Base-by-base conservation (phyloP, 2,797 vertebrate species). In the Mallotus villosus region DNA sequence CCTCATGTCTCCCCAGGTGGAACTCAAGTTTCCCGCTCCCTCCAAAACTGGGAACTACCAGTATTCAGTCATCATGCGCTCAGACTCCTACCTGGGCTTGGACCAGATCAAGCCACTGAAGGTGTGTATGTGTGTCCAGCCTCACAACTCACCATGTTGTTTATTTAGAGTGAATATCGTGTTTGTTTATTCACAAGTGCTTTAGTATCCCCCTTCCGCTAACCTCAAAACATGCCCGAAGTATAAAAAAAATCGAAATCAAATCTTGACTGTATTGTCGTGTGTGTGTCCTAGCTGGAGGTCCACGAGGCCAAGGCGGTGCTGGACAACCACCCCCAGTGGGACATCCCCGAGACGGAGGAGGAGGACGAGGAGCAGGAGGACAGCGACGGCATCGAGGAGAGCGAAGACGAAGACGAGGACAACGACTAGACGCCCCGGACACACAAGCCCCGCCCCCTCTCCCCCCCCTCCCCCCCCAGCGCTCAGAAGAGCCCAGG, bases 311-410 rank as follows among this genome's bases (percentile, higher is more conserved):
- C 98, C 73, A 99, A 98, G 87, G 97, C 96, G 79, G 94, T 99
- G 89, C 85, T 96, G 88, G 98, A 99, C 90, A 98, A 98, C 90
- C 98, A 99, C 80, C 98, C 98, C 0, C 98, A 99, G 63, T 99
- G 98, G 98, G 98, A 99, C 87, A 97, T 97, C 88, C 95, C 94
- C 0, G 94, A 95, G 89, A 95, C 96, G 1, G 95, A 98, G 88
- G 98, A 99, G 81, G 97, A 97, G 64, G 98, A 99, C 67, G 98
- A 98, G 87, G 98, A 98, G 92, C 97, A 98, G 86, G 97, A 98
- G 80, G 98, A 99, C 91, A 99, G 97, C 0, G 98, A 99, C 49
- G 97, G 97, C 83, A 99, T 99, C 77, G 98, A 99, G 92, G 98
- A 99, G 77, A 99, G 97, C 21, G 98, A 98, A 80, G 97, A 99